These are phyloP conservation scores for Eupsittula cactorum DNA, from an alignment of 2,113 vertebrate species.

Conservation along the genomic window DNA sequence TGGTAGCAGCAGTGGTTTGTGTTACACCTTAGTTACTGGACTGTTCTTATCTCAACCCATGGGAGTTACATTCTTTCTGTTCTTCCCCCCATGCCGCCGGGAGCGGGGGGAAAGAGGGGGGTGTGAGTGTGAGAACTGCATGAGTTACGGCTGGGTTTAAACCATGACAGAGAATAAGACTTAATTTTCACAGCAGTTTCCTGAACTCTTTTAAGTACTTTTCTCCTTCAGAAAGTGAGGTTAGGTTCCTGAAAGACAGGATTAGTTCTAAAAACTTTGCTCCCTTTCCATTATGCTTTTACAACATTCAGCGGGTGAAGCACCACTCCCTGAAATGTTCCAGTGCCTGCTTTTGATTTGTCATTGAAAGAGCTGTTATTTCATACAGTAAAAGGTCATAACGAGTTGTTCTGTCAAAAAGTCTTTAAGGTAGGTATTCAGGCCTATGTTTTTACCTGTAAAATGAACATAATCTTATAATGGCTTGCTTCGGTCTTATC, in stretches of 20 bases:
- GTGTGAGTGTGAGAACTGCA: too few relatives aligned
- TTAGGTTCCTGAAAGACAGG: neutral
- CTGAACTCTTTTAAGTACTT: neutral
- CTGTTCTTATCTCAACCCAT: too few relatives aligned
- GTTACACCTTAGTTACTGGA: too few relatives aligned
- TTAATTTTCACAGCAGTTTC: neutral
- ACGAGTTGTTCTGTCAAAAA: neutral
- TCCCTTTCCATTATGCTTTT: neutral
- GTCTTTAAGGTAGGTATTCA: neutral
- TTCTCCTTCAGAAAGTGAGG: neutral
- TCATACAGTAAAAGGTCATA: neutral
- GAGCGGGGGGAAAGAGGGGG: too few relatives aligned
- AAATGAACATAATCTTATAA: neutral
- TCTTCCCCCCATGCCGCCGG: too few relatives aligned
- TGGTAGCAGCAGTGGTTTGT: too few relatives aligned
- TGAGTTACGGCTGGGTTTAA: too few relatives aligned
- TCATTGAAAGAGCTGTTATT: neutral
- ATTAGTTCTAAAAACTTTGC: neutral
- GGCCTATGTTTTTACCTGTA: neutral
- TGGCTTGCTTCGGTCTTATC: neutral
- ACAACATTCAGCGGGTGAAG: neutral
- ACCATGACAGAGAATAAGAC: neutral
- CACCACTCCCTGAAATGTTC: neutral
- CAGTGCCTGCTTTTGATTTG: neutral
- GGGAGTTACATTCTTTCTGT: too few relatives aligned